Evolutionary conservation across 2,797 vertebrate species (phyloP), one percentile per base, ranked within the genome.

Genomic region (Pagetopsis macropterus): DNA sequence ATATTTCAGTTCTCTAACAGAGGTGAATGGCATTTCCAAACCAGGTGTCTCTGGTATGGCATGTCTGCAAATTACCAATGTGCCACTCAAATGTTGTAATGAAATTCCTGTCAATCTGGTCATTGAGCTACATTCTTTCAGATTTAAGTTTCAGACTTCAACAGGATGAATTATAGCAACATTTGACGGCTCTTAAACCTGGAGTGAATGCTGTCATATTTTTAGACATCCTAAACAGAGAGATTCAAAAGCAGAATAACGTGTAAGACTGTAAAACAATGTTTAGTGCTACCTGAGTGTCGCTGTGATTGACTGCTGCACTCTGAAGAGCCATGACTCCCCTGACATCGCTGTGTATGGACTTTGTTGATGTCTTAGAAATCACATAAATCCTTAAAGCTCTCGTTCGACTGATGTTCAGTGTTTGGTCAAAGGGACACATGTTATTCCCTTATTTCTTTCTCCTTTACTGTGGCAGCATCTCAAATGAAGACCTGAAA

Each of bases 401-500:
- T 75, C 61, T 62, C 75, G 72, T 69, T 70, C 71, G 59, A 58
- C 62, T 75, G 73, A 79, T 81, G 57, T 80, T 75, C 90, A 86
- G 67, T n/a, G 66, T 84, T 81, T 76, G 73, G 88, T 87, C 80
- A 88, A 86, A 88, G 63, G 84, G 67, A 74, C 85, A 74, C 85
- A 70, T 69, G 81, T 80, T 75, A 61, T 43, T 16, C 10, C 46
- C 31, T 70, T 31, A 57, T 1, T 16, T 33, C 5, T 17, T 46
- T 65, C 17, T 55, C 59, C 66, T 71, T 33, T 2, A 40, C 56
- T 54, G 70, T 76, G 77, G 64, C 84, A 87, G 82, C 82, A 75
- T 61, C 72, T 89, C 84, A 86, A 78, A 82, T 74, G 65, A 81
- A 83, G 75, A 88, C 84, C 74, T 84, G 82, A 91, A 90, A 91